Base-by-base conservation (phyloP, 2,888 invertebrate genomes). In the Zygogramma bicolorata region DNA sequence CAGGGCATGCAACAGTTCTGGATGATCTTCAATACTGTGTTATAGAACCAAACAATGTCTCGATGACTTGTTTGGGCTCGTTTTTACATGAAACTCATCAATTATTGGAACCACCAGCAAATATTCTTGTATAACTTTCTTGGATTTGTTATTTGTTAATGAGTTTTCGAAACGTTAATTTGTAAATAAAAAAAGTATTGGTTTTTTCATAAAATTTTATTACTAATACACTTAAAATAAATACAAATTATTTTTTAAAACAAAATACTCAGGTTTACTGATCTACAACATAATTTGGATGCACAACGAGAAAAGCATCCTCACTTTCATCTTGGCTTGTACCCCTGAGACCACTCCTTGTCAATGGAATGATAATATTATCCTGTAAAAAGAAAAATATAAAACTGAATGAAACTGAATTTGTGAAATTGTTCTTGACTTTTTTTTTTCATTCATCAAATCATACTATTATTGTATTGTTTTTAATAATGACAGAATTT, bases 231-330 rank as follows among this genome's bases (percentile, higher is more conserved):
- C 3, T 38, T 18, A 5, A 53, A 53, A 53, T 53, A 53, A 53
- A 53, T 53, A 53, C 15, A 53, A n/a, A 27, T 13, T 46, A 46
- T 7, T 46, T 20, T 46, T 53, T 13, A 53, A 25, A 53, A 53
- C 15, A 13, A 25, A 53, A 53, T 13, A n/a, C 18, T 4, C 8
- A 13, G 13, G 13, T 53, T 20, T 38, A 31, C 27, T 42, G 88
- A 77, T 97, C 95, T 58, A 96, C 90, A 59, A 96, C 92, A 85
- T 97, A 99, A 88, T 98, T 98, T 0, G 99, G 99, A 90, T 99
- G 98, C 0, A 98, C 98, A 15, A 98, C 96, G 4, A 99, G 87
- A 49, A 96, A 86, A 0, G 97, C 96, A 71, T 93, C 92, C 70
- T 92, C 92, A 0, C 97, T 95, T 34, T 93, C 93, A 0, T 88